Conservation (phyloP, 2,888 invertebrate genomes). For the Acanthosoma haemorrhoidale region DNA sequence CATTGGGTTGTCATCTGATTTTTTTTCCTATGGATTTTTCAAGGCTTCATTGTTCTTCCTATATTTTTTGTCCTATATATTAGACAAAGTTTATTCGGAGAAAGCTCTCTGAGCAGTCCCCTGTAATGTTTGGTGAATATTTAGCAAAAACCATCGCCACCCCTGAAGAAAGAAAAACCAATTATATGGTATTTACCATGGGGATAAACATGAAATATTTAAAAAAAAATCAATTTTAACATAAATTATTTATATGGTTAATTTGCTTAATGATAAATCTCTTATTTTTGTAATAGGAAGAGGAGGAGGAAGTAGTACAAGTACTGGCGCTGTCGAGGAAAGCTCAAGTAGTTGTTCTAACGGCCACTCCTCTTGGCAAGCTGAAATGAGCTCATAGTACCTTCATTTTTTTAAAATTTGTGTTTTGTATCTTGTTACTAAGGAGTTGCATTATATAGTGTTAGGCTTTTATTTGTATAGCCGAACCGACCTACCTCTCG, state of each 20-base stretch:
- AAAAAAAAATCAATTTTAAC: neutral
- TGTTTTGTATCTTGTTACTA: neutral
- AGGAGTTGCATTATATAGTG: neutral
- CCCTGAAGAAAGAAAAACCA: too few species aligned
- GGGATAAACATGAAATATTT: too few species aligned
- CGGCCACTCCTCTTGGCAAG: conserved; percentile 29
- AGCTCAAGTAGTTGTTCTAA: conserved; percentile 35
- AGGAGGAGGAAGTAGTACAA: neutral
- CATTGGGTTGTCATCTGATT: too few species aligned
- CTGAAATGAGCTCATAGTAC: conserved; percentile 30
- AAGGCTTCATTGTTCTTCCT: too few species aligned
- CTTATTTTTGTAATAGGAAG: neutral
- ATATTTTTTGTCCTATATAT: too few species aligned
- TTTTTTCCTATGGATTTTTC: too few species aligned
- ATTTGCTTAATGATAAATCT: neutral
- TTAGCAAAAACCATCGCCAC: too few species aligned
- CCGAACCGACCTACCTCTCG: conserved; percentile 24
- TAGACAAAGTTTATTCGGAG: too few species aligned
- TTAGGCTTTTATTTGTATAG: conserved; percentile 10
- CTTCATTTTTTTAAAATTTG: conserved; percentile 3
- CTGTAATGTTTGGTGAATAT: too few species aligned
- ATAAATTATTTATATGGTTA: neutral
- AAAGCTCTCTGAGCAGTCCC: too few species aligned
- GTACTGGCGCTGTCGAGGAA: conserved; percentile 29
- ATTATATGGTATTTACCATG: too few species aligned